phyloP scores from a whole-genome alignment of 2,113 vertebrate genomes.

The Lepus europaeus region DNA sequence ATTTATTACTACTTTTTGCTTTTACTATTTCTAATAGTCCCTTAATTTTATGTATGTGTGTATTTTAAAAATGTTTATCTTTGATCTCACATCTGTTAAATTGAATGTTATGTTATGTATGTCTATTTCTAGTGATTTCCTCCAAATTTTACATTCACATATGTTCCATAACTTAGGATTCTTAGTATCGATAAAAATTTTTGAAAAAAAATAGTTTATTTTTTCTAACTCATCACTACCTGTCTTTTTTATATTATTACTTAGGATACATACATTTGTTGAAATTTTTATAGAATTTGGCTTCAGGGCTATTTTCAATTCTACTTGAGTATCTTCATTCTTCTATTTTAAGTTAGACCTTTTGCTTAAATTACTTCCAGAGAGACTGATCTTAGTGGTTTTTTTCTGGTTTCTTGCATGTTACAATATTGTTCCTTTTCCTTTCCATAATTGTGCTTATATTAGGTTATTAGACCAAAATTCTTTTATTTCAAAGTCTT shows the following conservation, averaged over 20 bases:
- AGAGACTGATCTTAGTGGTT: background rate
- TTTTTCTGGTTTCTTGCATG: background rate
- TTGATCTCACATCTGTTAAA: background rate
- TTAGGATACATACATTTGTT: background rate
- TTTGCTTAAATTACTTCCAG: background rate
- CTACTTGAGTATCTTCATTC: background rate
- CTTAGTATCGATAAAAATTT: background rate
- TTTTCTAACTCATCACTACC: background rate
- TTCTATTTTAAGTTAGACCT: background rate
- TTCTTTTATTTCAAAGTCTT: background rate
- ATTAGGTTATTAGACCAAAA: background rate
- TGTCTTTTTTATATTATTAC: background rate
- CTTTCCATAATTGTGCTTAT: background rate
- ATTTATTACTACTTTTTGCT: background rate
- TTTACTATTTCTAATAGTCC: background rate
- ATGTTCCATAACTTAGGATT: background rate
- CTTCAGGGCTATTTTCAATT: background rate
- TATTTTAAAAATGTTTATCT: background rate
- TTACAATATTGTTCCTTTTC: background rate
- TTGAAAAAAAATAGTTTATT: background rate
- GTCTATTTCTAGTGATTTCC: background rate
- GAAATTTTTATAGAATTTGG: background rate
- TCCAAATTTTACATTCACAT: no score
- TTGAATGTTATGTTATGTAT: background rate
- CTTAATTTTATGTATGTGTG: background rate